Conservation (phyloP, 2,113 vertebrate species). For the Sclerurus mexicanus region DNA sequence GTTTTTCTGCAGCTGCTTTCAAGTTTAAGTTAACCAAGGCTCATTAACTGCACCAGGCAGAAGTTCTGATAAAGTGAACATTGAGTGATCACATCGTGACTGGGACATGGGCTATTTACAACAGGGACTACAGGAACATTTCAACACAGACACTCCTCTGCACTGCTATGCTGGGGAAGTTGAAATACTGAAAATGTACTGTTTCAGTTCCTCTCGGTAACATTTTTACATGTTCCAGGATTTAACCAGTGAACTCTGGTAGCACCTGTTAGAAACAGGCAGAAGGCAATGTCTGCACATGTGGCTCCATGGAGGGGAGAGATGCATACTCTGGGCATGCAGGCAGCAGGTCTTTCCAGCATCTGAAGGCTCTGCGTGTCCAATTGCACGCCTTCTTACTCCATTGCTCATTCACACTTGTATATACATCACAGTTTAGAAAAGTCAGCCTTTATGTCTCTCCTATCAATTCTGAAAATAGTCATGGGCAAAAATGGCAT, state of each 20-base stretch:
- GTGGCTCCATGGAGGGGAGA: fast-evolving
- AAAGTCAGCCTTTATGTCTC: neutral
- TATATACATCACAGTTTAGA: neutral
- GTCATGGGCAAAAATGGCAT: neutral
- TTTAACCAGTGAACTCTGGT: neutral
- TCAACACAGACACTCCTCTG: neutral
- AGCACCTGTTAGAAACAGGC: neutral
- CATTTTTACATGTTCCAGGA: neutral
- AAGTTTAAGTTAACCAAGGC: neutral
- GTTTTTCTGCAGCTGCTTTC: neutral
- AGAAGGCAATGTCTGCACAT: neutral
- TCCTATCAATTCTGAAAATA: neutral
- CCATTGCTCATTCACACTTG: neutral
- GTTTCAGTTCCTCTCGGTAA: neutral
- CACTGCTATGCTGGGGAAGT: neutral
- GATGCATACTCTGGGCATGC: fast-evolving
- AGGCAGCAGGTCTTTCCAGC: fast-evolving
- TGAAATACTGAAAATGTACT: neutral
- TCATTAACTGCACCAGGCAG: neutral
- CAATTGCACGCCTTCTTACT: neutral
- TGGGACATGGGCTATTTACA: fast-evolving
- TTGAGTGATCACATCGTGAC: neutral
- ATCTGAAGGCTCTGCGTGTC: neutral
- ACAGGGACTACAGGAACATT: neutral
- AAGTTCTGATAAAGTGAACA: neutral